These are phyloP conservation scores for Lepidurus couesii DNA, from an alignment of 1,140 invertebrate species.

Conservation along the genomic window DNA sequence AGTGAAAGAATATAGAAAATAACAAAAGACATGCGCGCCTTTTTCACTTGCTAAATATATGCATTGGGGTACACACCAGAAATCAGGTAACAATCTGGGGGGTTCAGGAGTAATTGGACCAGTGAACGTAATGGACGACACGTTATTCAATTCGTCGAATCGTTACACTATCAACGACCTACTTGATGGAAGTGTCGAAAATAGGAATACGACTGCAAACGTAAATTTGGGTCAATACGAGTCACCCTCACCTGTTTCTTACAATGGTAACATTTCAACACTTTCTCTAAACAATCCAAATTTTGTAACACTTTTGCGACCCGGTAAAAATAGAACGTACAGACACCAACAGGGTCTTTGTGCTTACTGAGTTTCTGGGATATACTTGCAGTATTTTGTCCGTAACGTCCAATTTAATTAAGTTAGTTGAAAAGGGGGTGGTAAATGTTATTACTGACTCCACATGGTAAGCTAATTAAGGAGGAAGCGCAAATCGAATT, in stretches of 20 bases:
- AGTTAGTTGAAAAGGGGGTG: slow-evolving; percentile 7
- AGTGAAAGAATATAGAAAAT: neutral
- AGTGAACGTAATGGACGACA: neutral
- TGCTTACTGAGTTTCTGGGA: neutral
- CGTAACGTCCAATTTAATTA: slow-evolving; percentile 22
- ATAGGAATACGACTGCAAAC: neutral
- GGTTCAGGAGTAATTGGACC: slow-evolving; percentile 15
- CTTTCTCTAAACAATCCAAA: neutral
- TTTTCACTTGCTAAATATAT: slow-evolving; percentile 7
- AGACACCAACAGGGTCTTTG: neutral
- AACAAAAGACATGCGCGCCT: slow-evolving; percentile 17
- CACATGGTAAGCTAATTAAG: slow-evolving; percentile 15
- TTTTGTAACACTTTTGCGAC: neutral
- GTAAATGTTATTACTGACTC: slow-evolving; percentile 19
- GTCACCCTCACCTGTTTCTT: neutral
- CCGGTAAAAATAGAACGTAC: neutral
- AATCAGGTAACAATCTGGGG: slow-evolving; percentile 10
- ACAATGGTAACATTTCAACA: neutral
- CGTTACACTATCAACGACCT: neutral
- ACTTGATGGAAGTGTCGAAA: neutral
- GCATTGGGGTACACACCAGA: neutral
- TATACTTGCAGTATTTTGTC: neutral
- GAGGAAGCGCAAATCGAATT: slow-evolving; percentile 15
- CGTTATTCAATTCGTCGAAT: slow-evolving; percentile 1
- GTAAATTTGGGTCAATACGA: neutral